A percentile compares a stretch with the other conserved stretches of the same genome.
These are phyloP conservation scores for Silvanus unidentatus DNA, from an alignment of 2,888 invertebrate species.

Conservation along the genomic window DNA sequence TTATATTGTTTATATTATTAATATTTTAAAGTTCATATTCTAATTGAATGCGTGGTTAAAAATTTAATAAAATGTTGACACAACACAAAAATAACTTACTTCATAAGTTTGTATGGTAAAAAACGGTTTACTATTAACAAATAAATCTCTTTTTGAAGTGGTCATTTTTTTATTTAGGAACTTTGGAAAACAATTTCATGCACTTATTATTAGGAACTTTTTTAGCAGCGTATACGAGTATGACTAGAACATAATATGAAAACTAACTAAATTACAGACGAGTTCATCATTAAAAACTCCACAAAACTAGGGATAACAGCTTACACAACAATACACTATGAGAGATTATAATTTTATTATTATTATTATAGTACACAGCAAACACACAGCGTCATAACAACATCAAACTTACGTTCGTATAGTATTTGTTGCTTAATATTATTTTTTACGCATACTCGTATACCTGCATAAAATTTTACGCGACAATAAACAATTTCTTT, in stretches of 20 bases:
- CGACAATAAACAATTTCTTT: too few species aligned
- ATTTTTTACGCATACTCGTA: too few species aligned
- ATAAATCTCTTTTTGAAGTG: background rate
- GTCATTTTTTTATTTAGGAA: background rate
- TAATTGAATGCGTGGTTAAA: too few species aligned
- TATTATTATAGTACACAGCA: too few species aligned
- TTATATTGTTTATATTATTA: too few species aligned
- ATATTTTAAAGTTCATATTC: too few species aligned
- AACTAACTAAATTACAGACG: background rate
- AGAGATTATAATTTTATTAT: background rate
- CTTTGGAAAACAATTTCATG: background rate
- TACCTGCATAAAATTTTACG: too few species aligned
- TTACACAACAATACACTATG: constrained; percentile 2
- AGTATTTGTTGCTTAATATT: too few species aligned
- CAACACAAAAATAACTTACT: constrained; percentile 47
- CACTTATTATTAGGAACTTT: background rate
- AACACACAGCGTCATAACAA: too few species aligned
- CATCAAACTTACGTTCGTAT: too few species aligned
- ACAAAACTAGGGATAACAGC: background rate
- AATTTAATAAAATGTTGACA: background rate
- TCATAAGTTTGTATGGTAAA: constrained; percentile 57
- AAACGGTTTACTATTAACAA: constrained; percentile 44
- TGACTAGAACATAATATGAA: background rate
- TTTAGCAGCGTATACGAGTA: background rate
- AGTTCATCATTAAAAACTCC: background rate